Base-by-base conservation (phyloP, 2,888 invertebrate species). In the Maniola hyperantus region DNA sequence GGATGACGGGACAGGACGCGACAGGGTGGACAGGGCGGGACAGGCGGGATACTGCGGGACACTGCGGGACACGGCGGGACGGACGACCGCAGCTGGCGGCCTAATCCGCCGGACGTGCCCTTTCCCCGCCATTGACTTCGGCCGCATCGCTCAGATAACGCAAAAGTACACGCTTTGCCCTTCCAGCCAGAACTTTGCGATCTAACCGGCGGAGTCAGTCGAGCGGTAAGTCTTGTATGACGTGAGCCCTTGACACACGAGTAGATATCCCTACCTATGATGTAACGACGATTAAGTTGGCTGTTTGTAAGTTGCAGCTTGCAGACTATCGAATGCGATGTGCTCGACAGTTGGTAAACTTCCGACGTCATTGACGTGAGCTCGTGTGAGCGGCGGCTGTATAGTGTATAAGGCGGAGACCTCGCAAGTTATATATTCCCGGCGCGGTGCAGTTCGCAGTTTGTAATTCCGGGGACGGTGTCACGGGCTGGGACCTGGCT, bases 41-140 rank as follows among this genome's bases (percentile, higher is more conserved):
- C 42, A 33, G 1, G 26, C 39, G 36, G 39, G 39, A 55, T 34
- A 33, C 4, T 1, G 55, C 54, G 33, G 33, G 46, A 26, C 26
- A 5, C 36, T 13, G 10, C 50, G 61, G 57, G 68, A 58, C 65
- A 26, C 15, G 51, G 34, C 55, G 42, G 58, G 54, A 68, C 61
- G 61, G 67, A 67, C 61, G 50, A 53, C 50, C 64, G 57, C 55
- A 64, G 60, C 59, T 59, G 60, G 61, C 42, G 44, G 53, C 64
- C 60, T 63, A 55, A 69, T 69, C 64, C 64, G 39, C 64, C 67
- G 51, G 53, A 57, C 20, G 50, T 51, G 64, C 64, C 67, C 64
- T 67, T 67, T 67, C 67, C 61, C 55, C 44, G 36, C 57, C 67
- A 67, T 69, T 69, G 67, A 55, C 64, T 67, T 62, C 53, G 57